Base-by-base conservation (phyloP, 1,140 invertebrate species). In the Plodia interpunctella region DNA sequence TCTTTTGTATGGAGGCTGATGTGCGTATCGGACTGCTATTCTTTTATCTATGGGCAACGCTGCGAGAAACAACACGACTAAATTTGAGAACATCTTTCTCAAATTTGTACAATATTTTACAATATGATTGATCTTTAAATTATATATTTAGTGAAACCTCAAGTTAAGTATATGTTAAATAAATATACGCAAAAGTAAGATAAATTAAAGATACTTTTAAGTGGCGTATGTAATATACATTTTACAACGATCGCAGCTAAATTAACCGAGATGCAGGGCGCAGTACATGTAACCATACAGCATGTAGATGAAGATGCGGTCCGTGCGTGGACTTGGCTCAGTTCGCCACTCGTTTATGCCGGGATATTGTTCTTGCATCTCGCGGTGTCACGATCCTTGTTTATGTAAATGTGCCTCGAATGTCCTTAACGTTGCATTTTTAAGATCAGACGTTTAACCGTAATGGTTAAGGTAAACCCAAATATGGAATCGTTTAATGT, bases 341-440 rank as follows among this genome's bases (percentile, higher is more conserved):
- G 21, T 6, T 25, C 21, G 49, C 50, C 52, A 57, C 55, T 64
- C 38, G 49, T 65, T 58, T 60, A 55, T 62, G 66, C 35, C 55
- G 60, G 63, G 61, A 66, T 68, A 74, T 74, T 71, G 64, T 66
- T 63, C 35, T 30, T 52, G 35, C 55, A 53, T 57, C 54, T 57
- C 49, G 35, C 62, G 59, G 38, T 58, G 57, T 63, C 68, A 65
- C 63, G 57, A 61, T 51, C 57, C 52, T 59, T 67, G 68, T 72
- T 72, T 70, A 70, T 76, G 68, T 66, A 67, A 68, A 75, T 72
- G 50, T 61, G 53, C 17, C 63, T 55, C 28, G 13, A 55, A 19
- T 25, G 51, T 53, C 51, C 21, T 53, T 55, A 55, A 44, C n/a
- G 30, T 55, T 17, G 21, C 56, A 51, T 59, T 59, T 59, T 52